Evolutionary conservation across 2,888 invertebrate species (phyloP).

Genomic region (Drosophila stalkeri): DNA sequence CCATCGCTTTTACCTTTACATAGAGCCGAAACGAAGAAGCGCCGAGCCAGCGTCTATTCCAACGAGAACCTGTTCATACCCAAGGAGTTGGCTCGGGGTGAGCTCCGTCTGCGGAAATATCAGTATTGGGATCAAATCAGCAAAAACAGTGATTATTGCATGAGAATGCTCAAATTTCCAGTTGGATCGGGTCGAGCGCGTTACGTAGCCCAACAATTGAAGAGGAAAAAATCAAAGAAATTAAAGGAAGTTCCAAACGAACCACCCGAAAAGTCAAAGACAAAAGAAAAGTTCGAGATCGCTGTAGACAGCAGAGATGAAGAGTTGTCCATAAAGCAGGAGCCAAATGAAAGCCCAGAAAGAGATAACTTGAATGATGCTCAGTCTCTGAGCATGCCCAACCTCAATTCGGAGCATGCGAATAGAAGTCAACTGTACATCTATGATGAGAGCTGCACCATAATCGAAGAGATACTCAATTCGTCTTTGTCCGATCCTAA

Average conservation of each 20-base stretch:
- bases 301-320: neutral
- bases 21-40: slow-evolving; percentile 74
- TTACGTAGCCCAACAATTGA: slow-evolving; percentile 52
- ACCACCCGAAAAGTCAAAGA: neutral
- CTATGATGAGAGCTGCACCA: slow-evolving; percentile 47
- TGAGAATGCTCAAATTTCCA: slow-evolving; percentile 67
- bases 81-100: slow-evolving; percentile 61
- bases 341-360: slow-evolving; percentile 10
- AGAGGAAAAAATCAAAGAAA: neutral
- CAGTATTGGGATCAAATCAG: slow-evolving; percentile 25
- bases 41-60: slow-evolving; percentile 65
- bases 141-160: slow-evolving; percentile 27
- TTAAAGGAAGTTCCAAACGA: slow-evolving; percentile 5
- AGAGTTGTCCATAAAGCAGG: slow-evolving; percentile 26
- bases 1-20: slow-evolving; percentile 4
- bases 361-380: neutral
- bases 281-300: neutral
- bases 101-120: slow-evolving; percentile 40
- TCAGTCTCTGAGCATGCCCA: slow-evolving; percentile 22
- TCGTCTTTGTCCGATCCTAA: slow-evolving; percentile 9
- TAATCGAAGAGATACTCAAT: slow-evolving; percentile 41
- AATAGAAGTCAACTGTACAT: slow-evolving; percentile 18
- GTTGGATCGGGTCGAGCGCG: slow-evolving; percentile 69
- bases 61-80: slow-evolving; percentile 67
- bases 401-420: neutral